Evolutionary conservation across 2,797 vertebrate genomes (phyloP).

Genomic region (Adelosebastes latens): DNA sequence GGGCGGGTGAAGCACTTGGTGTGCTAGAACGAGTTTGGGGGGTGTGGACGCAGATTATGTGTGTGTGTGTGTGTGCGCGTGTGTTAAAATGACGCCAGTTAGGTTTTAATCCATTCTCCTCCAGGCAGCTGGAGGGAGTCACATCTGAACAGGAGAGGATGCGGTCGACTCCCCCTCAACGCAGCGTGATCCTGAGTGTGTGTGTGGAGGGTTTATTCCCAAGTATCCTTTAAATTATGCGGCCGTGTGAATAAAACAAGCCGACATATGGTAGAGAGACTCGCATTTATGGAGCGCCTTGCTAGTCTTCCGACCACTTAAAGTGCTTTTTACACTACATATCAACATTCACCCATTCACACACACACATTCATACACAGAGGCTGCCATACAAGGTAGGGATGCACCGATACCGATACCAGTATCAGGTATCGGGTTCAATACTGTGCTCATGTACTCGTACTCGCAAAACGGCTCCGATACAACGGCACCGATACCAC

Average conservation of each 20-base stretch:
- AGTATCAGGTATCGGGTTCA: too few species aligned
- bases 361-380: too few species aligned
- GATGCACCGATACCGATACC: too few species aligned
- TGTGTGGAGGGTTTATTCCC: neutral
- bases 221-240: neutral
- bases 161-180: slow-evolving; percentile 10
- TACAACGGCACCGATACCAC: too few species aligned
- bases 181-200: neutral
- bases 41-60: slow-evolving; percentile 31
- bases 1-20: slow-evolving; percentile 56
- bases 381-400: too few species aligned
- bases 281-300: too few species aligned
- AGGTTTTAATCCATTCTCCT: slow-evolving; percentile 51
- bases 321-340: too few species aligned
- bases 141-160: slow-evolving; percentile 50
- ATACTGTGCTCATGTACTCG: too few species aligned
- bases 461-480: too few species aligned
- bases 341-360: too few species aligned
- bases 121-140: slow-evolving; percentile 48
- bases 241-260: slow-evolving; percentile 19
- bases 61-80: slow-evolving; percentile 17
- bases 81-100: slow-evolving; percentile 32
- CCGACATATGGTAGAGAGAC: neutral
- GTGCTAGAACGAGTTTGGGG: slow-evolving; percentile 48
- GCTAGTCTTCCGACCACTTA: too few species aligned